Evolutionary conservation across 1,140 invertebrate species (phyloP).

Genomic region (Drosophila santomea): DNA sequence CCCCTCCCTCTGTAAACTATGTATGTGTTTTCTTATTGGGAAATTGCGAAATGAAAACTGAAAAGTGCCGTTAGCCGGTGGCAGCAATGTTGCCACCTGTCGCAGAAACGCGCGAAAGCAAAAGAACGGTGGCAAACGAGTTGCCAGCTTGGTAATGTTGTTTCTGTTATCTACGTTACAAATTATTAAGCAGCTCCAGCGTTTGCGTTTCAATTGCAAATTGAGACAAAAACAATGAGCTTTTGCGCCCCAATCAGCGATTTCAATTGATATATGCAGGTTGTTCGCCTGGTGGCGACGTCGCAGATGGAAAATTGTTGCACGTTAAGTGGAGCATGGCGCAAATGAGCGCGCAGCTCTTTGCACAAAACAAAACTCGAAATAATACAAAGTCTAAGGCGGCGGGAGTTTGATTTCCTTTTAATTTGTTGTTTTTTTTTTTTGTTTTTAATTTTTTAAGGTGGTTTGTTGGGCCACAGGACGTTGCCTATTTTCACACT

Average conservation of each 20-base stretch:
- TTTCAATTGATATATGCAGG: slow-evolving; percentile 76
- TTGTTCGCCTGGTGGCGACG: slow-evolving; percentile 36
- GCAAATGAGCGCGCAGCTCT: slow-evolving; percentile 39
- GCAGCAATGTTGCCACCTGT: slow-evolving; percentile 65
- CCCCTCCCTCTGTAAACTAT: background rate
- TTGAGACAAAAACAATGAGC: slow-evolving; percentile 44
- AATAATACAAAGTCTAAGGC: slow-evolving; percentile 43
- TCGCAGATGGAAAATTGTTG: slow-evolving; percentile 62
- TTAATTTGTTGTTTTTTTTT: background rate
- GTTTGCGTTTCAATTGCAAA: slow-evolving; percentile 33
- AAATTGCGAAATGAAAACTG: slow-evolving; percentile 9
- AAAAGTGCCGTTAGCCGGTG: slow-evolving; percentile 31
- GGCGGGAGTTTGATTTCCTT: slow-evolving; percentile 12
- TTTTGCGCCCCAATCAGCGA: slow-evolving; percentile 68
- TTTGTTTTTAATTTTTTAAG: background rate
- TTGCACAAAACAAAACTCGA: slow-evolving; percentile 54
- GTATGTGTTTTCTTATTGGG: slow-evolving; percentile 1
- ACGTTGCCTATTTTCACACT: slow-evolving; percentile 69
- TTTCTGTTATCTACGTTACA: background rate
- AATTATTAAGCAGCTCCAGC: background rate
- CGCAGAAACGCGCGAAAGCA: slow-evolving; percentile 5
- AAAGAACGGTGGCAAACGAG: slow-evolving; percentile 19
- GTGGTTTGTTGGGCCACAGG: slow-evolving; percentile 32
- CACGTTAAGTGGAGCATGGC: slow-evolving; percentile 79
- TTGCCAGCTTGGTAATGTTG: slow-evolving; percentile 13